Conservation (phyloP, 1,140 invertebrate species). For the Onthophagus taurus region DNA sequence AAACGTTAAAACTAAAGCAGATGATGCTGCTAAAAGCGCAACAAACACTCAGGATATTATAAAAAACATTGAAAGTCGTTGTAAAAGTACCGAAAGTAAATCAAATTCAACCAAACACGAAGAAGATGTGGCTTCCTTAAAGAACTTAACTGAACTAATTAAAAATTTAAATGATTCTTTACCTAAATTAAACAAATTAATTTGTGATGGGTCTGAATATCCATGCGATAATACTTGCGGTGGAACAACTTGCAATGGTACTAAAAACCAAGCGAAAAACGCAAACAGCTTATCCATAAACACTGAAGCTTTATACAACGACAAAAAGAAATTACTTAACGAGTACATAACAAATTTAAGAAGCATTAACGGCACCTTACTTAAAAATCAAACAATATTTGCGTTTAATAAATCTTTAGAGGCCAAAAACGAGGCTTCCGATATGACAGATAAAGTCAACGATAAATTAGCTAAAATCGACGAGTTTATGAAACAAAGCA, state of each 20-base stretch:
- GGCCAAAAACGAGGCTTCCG: constrained; percentile 24
- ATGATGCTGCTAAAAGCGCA: constrained; percentile 57
- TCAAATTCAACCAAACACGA: constrained; percentile 65
- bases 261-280: constrained; percentile 74
- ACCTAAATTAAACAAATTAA: constrained; percentile 69
- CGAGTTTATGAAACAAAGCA: constrained; percentile 64
- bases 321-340: constrained; percentile 70
- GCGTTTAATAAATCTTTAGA: constrained; percentile 27
- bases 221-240: constrained; percentile 86
- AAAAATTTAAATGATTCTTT: constrained; percentile 58
- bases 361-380: constrained; percentile 30
- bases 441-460: constrained; percentile 43
- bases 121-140: no score
- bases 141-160: constrained; percentile 56
- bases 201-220: constrained; percentile 73
- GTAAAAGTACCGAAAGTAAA: constrained; percentile 71
- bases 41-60: constrained; percentile 51
- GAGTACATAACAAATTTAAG: constrained; percentile 52
- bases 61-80: constrained; percentile 67
- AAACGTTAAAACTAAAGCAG: constrained; percentile 60
- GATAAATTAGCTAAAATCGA: constrained; percentile 57
- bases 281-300: constrained; percentile 78
- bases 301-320: constrained; percentile 67
- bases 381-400: constrained; percentile 26
- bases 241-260: constrained; percentile 91